Evolutionary conservation across 1,140 invertebrate species (phyloP), one percentile per base, ranked within the genome.

Genomic region (Mactra quadrangularis): DNA sequence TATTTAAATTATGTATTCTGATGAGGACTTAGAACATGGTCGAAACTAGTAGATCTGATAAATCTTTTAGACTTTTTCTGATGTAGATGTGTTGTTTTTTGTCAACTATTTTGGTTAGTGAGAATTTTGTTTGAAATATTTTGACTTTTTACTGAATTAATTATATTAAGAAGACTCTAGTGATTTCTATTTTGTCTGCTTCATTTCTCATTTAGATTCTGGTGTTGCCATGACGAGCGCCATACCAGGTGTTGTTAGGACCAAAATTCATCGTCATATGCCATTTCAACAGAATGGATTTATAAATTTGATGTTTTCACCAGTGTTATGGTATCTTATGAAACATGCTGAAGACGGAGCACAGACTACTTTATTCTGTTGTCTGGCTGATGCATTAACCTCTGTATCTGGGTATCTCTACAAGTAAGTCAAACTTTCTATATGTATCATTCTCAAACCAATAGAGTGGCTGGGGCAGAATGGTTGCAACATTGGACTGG

Each of bases 221-320:
- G 94, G 95, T 15, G 95, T 98, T 0, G 97, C 96, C 0, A 96
- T 95, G 0, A 97, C 98, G 92, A 96, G 96, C 88, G 92, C 97
- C 15, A 97, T 98, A 93, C 97, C 97, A 3, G 97, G 97, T 2
- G 94, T 98, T 90, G 96, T 97, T 38, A 94, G 94, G 53, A 97
- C 97, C 0, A 96, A 97, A 77, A 89, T 97, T 0, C 95, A 95
- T 38, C 95, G 96, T 45, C 95, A 97, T 90, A 95, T 97, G 95
- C 93, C 95, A 83, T 89, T 93, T 1, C 92, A 94, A 0, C 85
- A 88, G 47, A 90, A 83, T 57, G 71, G 82, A 3, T 89, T 93
- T 68, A 75, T 92, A 33, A 81, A 77, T 19, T 13, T 91, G n/a
- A 87, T 85, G 22, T 89, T 92, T 79, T 33, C 76, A 31, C 91